phyloP scores from a whole-genome alignment of 2,888 invertebrate species.

The Oconnorella tubifera region DNA sequence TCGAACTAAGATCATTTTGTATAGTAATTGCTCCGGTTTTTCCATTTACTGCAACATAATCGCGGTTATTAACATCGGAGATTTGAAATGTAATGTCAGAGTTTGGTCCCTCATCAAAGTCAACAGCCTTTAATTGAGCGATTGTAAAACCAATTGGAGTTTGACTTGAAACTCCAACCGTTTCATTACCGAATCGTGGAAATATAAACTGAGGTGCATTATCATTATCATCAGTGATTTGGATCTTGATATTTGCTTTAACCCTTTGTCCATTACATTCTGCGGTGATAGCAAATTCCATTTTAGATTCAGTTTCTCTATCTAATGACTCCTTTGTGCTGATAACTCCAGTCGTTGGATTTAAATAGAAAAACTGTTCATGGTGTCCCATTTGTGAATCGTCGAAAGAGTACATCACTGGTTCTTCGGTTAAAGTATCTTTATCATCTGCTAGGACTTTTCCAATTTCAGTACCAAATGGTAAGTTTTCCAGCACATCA shows the following conservation, averaged over 20 bases:
- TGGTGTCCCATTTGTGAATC: not conserved
- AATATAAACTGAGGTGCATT: slow-evolving; percentile 32
- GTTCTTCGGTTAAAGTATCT: slow-evolving; percentile 10
- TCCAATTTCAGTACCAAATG: slow-evolving; percentile 14
- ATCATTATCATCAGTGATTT: slow-evolving; percentile 32
- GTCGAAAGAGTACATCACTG: slow-evolving; percentile 7
- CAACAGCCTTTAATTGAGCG: slow-evolving; percentile 69
- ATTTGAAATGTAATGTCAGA: slow-evolving; percentile 79
- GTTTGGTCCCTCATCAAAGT: slow-evolving; percentile 83
- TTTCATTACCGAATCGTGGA: slow-evolving; percentile 27
- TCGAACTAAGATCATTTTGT: not conserved
- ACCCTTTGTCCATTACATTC: slow-evolving; percentile 4
- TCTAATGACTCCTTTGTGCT: slow-evolving; percentile 12
- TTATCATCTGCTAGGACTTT: slow-evolving; percentile 21
- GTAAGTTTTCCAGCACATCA: slow-evolving; percentile 17
- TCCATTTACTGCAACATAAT: slow-evolving; percentile 11
- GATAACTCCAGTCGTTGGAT: slow-evolving; percentile 11
- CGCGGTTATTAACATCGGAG: slow-evolving; percentile 8
- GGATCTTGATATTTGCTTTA: slow-evolving; percentile 25
- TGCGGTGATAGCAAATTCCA: slow-evolving; percentile 13
- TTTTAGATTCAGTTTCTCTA: slow-evolving; percentile 8
- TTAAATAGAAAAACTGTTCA: no score
- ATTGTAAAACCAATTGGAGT: slow-evolving; percentile 19
- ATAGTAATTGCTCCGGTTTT: slow-evolving; percentile 5
- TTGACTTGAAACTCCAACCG: slow-evolving; percentile 17